Evolutionary conservation across 1,140 invertebrate genomes (phyloP), one percentile per base, ranked within the genome.

Genomic region (Drusus annulatus): DNA sequence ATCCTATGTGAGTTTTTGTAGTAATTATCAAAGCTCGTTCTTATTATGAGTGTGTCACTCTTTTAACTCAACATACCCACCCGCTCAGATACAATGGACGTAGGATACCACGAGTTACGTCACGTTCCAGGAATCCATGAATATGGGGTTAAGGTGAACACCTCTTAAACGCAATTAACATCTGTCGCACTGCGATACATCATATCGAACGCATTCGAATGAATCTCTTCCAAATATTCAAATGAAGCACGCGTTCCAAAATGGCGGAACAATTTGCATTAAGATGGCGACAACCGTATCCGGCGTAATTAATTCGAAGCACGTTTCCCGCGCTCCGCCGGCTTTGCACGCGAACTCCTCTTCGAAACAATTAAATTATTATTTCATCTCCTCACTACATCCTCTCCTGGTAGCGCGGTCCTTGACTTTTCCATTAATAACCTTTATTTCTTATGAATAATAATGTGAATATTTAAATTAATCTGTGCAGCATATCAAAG

Each of bases 381-480:
- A 52, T 71, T 71, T 71, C 31, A 36, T 36, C 51, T 51, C 45
- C 25, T 0, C 60, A 16, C 60, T 36, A 25, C 45, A 71, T 71
- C 68, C 68, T 71, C 21, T 51, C 25, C 10, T n/a, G 63, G 54
- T 5, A 21, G 21, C 7, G 54, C 17, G 60, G 68, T 71, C 68
- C 68, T 71, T 71, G 68, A 71, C 68, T 71, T 19, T 6, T 51
- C 52, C 68, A 31, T 51, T 71, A 52, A 19, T 50, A 71, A 21
- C 36, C 4, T 71, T 71, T 71, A 71, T 23, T 17, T 71, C 28
- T 36, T 36, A 36, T 36, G 31, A 36, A 36, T 36, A 36, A 71
- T 51, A 71, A 71, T 51, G 19, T 71, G 50, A 71, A 71, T 52
- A 71, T 71, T 51, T 17, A 71, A 71, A 71, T 71, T 71, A 71